A percentile compares a stretch with the other conserved stretches of the same genome.
Conservation (phyloP, 2,113 vertebrate genomes). For the Corythornis cristatus region DNA sequence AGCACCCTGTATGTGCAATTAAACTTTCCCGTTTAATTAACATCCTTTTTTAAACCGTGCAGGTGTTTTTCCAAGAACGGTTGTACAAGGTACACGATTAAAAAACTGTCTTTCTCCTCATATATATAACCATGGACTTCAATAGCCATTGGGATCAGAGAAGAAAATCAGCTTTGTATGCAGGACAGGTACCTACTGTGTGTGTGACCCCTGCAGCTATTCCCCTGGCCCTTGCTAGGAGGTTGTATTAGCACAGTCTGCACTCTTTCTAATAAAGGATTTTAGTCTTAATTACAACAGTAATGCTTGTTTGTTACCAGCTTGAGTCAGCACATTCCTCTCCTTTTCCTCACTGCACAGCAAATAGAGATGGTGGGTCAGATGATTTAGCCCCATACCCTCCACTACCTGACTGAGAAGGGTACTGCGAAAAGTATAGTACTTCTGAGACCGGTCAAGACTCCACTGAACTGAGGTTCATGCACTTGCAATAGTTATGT, state of each 20-base stretch:
- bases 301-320: neutral
- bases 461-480: neutral
- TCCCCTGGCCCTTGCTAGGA: neutral
- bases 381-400: neutral
- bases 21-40: neutral
- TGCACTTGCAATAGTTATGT: neutral
- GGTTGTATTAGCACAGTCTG: neutral
- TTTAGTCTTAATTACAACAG: neutral
- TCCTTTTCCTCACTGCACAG: neutral
- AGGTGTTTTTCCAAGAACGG: neutral
- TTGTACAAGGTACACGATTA: neutral
- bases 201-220: accelerated
- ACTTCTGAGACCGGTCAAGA: neutral
- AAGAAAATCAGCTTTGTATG: neutral
- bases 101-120: neutral
- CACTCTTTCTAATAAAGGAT: neutral
- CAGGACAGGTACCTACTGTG: neutral
- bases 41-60: neutral
- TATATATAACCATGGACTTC: neutral
- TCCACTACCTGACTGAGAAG: neutral
- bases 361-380: too few species aligned
- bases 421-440: neutral
- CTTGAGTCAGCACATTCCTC: neutral
- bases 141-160: neutral
- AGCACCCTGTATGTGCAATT: neutral